Base-by-base conservation (phyloP, 2,113 vertebrate species). In the Chloebia gouldiae region DNA sequence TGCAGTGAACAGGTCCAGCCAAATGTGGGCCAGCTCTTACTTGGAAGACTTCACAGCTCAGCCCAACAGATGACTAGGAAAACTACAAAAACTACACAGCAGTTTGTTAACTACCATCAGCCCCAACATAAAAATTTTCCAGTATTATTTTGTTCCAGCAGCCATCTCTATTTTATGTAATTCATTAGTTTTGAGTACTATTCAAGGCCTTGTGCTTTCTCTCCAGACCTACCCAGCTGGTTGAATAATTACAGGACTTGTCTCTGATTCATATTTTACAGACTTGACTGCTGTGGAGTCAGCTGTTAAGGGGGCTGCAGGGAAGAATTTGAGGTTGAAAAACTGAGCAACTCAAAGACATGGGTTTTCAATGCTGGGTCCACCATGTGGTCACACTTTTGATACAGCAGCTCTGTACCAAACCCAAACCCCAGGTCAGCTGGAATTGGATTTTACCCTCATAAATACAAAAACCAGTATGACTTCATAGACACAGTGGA, bases 301-400 rank as follows among this genome's bases (percentile, higher is more conserved):
- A 84, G 6, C 31, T 49, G 13, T 54, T 59, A 65, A 42, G 15
- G 37, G 17, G 13, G 7, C 20, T 86, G 50, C 37, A 69, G 24
- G 31, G 33, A 86, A 77, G 53, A 72, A n/a, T 53, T 15, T 50
- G 21, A 66, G 42, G 9, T 23, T 50, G 49, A 81, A 71, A 77
- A 70, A 51, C 35, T 5, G 79, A 50, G 25, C 1, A 10, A 53
- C 23, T 54, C 4, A 2, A 73, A 81, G 23, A 61, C 6, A 13
- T 1, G 10, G 15, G 11, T 50, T 21, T 39, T 39, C n/a, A 27
- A 10, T 81, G 40, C 61, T 61, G 28, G 40, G 25, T 72, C 9
- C 6, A n/a, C 72, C 0, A 2, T 61, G 71, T 16, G 33, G 21
- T 42, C 54, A 54, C 31, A 15, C 21, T 42, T 35, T 47, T 0